These are phyloP conservation scores for Apteryx owenii DNA, from an alignment of 2,113 vertebrate genomes.

Conservation along the genomic window DNA sequence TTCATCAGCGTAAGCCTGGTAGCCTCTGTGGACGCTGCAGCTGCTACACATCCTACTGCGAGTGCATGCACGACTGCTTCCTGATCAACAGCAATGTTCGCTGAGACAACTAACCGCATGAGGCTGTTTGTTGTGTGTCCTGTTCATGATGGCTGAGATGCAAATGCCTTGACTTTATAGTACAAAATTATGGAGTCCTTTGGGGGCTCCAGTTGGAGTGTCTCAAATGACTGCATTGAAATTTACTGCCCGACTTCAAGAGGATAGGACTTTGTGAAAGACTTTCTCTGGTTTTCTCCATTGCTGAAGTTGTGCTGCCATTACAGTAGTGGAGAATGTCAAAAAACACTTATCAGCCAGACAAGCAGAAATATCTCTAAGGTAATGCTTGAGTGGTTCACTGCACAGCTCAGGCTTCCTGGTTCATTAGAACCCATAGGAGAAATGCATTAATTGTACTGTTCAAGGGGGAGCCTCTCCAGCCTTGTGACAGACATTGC, in stretches of 20 bases:
- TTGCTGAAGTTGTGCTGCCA: not conserved
- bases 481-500: not conserved
- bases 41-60: not conserved
- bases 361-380: not conserved
- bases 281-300: not conserved
- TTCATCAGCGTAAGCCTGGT: too few species aligned
- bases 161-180: not conserved
- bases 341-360: not conserved
- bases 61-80: not conserved
- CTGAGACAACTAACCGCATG: fast-evolving
- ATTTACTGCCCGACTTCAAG: not conserved
- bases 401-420: not conserved
- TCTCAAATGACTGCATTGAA: not conserved
- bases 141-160: not conserved
- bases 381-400: not conserved
- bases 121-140: not conserved
- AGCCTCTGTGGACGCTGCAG: not conserved
- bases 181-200: not conserved
- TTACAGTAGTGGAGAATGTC: not conserved
- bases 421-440: not conserved
- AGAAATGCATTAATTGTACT: not conserved
- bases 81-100: not conserved
- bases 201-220: not conserved
- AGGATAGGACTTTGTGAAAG: not conserved
- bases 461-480: not conserved